phyloP scores from a whole-genome alignment of 2,113 vertebrate genomes.

The Steatornis caripensis region DNA sequence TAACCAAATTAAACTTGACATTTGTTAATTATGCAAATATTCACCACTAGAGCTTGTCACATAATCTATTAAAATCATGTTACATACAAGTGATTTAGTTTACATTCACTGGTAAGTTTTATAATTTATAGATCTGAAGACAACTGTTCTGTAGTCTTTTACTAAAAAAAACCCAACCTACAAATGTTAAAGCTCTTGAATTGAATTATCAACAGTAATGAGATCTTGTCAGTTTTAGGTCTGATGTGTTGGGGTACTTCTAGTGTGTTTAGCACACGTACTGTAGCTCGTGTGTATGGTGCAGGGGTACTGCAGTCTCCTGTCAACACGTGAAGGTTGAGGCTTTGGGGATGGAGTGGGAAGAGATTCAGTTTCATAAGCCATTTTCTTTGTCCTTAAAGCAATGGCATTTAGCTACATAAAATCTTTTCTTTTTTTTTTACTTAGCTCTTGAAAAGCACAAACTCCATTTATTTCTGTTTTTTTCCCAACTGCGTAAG shows the following conservation, averaged over 20 bases:
- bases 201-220: background rate
- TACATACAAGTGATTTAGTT: background rate
- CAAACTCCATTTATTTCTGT: background rate
- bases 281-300: accelerated
- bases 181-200: background rate
- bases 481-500: background rate
- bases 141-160: background rate
- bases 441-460: background rate
- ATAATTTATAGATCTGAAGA: background rate
- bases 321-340: background rate
- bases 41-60: background rate
- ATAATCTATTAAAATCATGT: background rate
- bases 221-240: background rate
- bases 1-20: background rate
- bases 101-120: background rate
- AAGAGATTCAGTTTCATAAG: background rate
- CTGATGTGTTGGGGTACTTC: background rate
- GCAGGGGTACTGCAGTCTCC: background rate
- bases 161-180: background rate
- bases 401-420: background rate
- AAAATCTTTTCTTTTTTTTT: background rate
- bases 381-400: background rate
- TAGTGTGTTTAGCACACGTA: background rate
- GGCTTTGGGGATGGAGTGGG: background rate
- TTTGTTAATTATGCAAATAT: background rate